Base-by-base conservation (phyloP, 2,797 vertebrate genomes). In the Cynopterus sphinx region DNA sequence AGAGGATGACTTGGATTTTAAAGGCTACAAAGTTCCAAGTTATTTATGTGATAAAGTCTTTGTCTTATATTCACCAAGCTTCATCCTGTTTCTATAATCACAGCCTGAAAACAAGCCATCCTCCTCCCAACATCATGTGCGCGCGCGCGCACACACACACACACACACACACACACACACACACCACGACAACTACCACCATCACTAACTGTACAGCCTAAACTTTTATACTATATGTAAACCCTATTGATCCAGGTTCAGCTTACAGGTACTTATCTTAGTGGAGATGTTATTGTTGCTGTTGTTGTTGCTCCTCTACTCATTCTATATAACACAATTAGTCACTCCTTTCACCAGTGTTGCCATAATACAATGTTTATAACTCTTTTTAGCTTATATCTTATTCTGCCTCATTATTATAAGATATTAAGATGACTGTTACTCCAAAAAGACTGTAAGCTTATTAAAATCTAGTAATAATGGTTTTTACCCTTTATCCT, bases 11-110 rank as follows among this genome's bases (percentile, higher is more conserved):
- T 74, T 96, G 6, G 41, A 63, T 41, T 90, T 93, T 91, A 91
- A 87, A 88, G 39, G 21, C 17, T 59, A 9, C 5, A 31, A 57
- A 86, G 28, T 96, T 91, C 68, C 31, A 0, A 96, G 75, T 90
- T 97, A 22, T 84, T 95, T 59, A 3, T 13, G 12, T 88, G 96
- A 95, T 93, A 77, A 92, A 97, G 31, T 82, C 95, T 98, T 95
- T 97, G 75, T 97, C 95, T 98, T 97, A 88, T 92, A 41, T 87
- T 67, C 87, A 92, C 86, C 59, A 78, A 96, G 43, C 65, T 97
- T 96, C 96, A 63, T 96, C 92, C 61, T 46, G 9, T 98, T 98
- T 97, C 81, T 95, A 59, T 98, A 97, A 97, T 98, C 7, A 6
- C 96, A 63, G 4, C n/a, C 3, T 70, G 16, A 46, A 81, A 85